phyloP scores from a whole-genome alignment of 23 tunicate species.

The Aplidium turbinatum region DNA sequence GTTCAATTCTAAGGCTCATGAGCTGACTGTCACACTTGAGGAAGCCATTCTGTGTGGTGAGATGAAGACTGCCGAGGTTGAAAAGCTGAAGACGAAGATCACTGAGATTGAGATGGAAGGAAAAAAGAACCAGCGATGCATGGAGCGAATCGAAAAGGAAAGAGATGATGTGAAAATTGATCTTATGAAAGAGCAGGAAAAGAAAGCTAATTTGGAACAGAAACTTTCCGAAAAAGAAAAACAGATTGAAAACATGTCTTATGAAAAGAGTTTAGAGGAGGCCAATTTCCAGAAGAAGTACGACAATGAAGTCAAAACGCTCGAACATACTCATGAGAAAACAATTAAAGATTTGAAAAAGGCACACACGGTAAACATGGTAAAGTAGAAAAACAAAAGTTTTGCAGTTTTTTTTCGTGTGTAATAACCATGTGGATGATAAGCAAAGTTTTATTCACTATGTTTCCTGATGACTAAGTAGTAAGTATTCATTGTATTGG shows the following conservation, averaged over 20 bases:
- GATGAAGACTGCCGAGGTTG: constrained; percentile 22
- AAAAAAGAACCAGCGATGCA: background rate
- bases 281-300: background rate
- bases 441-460: background rate
- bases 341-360: background rate
- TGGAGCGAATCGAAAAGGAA: background rate
- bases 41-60: constrained; percentile 52
- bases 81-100: constrained; percentile 1
- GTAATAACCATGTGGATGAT: no score
- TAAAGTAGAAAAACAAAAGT: no score
- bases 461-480: background rate
- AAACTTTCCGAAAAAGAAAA: background rate
- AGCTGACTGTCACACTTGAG: constrained; percentile 33
- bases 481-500: background rate
- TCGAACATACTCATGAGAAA: constrained; percentile 8
- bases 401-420: no score
- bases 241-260: background rate
- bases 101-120: no score
- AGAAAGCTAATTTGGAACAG: background rate
- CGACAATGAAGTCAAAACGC: background rate
- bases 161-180: background rate
- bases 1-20: constrained; percentile 15
- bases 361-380: constrained; percentile 3
- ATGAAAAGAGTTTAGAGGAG: background rate
- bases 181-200: background rate